phyloP scores from a whole-genome alignment of 2,113 vertebrate species.

The Tylochromis polylepis region DNA sequence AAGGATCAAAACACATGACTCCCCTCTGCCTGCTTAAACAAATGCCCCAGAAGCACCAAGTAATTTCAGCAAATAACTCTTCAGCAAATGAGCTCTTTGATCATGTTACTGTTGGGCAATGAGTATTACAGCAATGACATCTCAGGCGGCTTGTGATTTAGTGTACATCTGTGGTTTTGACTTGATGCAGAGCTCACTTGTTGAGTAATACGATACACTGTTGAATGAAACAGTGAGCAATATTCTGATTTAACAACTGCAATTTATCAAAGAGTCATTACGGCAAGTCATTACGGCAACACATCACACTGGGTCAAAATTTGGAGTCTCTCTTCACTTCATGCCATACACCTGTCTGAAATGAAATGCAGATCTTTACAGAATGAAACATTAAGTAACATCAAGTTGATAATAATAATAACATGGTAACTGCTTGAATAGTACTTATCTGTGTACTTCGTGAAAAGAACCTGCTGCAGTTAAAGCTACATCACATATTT shows the following conservation, averaged over 20 bases:
- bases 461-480: no score
- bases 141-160: neutral
- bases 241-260: neutral
- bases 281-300: neutral
- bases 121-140: conserved; percentile 15
- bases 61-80: conserved; percentile 44
- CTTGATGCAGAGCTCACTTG: neutral
- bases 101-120: conserved; percentile 24
- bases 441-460: neutral
- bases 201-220: neutral
- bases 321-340: neutral
- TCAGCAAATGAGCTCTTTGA: conserved; percentile 43
- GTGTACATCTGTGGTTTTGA: neutral
- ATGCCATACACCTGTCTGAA: neutral
- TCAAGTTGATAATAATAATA: neutral
- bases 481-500: no score
- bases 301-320: neutral
- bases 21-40: conserved; percentile 33
- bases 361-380: neutral
- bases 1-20: conserved; percentile 45
- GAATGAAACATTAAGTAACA: neutral
- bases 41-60: conserved; percentile 33
- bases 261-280: neutral
- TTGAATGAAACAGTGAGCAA: neutral
- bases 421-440: neutral